Evolutionary conservation across 2,888 invertebrate species (phyloP), one percentile per base, ranked within the genome.

Genomic region (Acrocyrtus sp.): DNA sequence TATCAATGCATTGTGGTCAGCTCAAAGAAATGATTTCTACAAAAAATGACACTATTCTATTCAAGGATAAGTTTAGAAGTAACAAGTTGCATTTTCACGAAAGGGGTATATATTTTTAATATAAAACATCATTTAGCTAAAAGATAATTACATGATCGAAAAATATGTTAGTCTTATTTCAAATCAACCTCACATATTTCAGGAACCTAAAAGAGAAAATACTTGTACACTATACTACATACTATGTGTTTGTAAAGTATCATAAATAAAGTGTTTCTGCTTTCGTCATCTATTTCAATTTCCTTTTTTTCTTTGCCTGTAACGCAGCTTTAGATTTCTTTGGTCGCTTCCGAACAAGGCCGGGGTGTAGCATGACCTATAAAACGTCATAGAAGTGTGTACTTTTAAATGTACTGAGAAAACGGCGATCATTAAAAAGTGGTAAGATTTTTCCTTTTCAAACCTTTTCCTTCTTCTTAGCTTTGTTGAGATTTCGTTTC

Each of bases 391-490:
- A 54, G 6, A 4, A 51, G 21, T 51, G 15, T 51, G 8, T 26
- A 51, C 26, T 47, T 6, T 24, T 22, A 26, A 60, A 60, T 41
- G 22, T 6, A 58, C 6, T 26, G 21, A 43, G 24, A 41, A n/a
- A n/a, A n/a, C n/a, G n/a, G n/a, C n/a, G 34, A 21, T 29, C 19
- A 43, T 22, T 43, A 19, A 58, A 41, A 39, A 29, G 39, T 10
- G 39, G 12, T 45, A n/a, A n/a, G 45, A 6, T 10, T n/a, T 45
- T 45, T 45, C 5, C 5, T 45, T 10, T 12, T n/a, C 45, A n/a
- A 45, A 77, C 77, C 26, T n/a, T 57, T 77, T 77, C 77, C 43
- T 77, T 77, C 74, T 77, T 77, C 50, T 77, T 77, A 10, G 77
- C 77, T 29, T 73, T 51, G 43, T 77, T 77, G 12, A 73, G 47